These are phyloP conservation scores for Naso thynnoides DNA, from an alignment of 2,797 vertebrate species.

Conservation along the genomic window DNA sequence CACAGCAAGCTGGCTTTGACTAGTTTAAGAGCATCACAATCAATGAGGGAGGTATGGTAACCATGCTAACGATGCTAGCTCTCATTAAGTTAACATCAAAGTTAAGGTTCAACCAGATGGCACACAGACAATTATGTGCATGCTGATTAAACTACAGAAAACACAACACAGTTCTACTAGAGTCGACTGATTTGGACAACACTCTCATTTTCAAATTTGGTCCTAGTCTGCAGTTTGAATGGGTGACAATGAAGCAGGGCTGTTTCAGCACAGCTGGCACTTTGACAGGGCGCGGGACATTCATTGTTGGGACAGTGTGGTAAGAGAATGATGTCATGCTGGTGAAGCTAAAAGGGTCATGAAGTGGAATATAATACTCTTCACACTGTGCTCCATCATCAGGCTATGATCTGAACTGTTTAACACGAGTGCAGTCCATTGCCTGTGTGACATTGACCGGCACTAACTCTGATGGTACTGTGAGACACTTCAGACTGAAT, in stretches of 20 bases:
- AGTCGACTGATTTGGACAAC: slow-evolving; percentile 53
- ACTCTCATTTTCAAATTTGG: slow-evolving; percentile 69
- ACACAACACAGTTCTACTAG: slow-evolving; percentile 23
- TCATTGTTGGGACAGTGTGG: slow-evolving; percentile 71
- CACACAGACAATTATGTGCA: neutral
- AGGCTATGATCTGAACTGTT: slow-evolving; percentile 18
- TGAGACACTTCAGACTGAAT: slow-evolving; percentile 23
- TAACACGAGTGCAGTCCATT: slow-evolving; percentile 24
- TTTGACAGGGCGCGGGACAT: slow-evolving; percentile 62
- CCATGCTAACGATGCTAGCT: slow-evolving; percentile 7
- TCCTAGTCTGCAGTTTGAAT: slow-evolving; percentile 76
- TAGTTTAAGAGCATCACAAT: neutral
- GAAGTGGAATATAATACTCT: slow-evolving; percentile 62
- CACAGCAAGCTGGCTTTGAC: slow-evolving; percentile 20
- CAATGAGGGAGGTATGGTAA: neutral
- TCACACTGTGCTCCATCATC: slow-evolving; percentile 41
- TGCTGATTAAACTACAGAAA: slow-evolving; percentile 31
- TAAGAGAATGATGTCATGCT: slow-evolving; percentile 75
- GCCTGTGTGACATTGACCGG: slow-evolving; percentile 11
- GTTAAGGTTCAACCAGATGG: slow-evolving; percentile 11
- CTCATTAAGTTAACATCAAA: slow-evolving; percentile 1
- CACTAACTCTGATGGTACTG: neutral
- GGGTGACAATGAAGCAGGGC: slow-evolving; percentile 72
- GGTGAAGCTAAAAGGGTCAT: slow-evolving; percentile 73
- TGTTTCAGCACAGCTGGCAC: slow-evolving; percentile 75